Evolutionary conservation across 2,888 invertebrate genomes (phyloP).

Genomic region (Muschampia plurimacula): DNA sequence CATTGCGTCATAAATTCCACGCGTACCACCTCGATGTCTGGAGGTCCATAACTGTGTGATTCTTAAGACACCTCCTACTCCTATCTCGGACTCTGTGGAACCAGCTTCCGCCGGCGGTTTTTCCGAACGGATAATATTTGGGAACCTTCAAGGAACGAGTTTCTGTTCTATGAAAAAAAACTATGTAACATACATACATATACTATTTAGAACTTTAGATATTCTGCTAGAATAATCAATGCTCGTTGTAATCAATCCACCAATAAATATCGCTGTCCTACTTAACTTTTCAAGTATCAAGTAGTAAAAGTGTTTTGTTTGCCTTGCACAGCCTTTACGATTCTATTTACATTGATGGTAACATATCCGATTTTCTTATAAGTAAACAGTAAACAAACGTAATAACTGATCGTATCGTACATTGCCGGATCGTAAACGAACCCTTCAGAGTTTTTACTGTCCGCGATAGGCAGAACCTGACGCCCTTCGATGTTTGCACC

Average conservation of each 20-base stretch:
- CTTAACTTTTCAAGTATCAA: neutral
- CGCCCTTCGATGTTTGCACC: constrained; percentile 9
- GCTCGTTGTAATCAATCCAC: neutral
- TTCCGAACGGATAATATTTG: no score
- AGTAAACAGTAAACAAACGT: constrained; percentile 34
- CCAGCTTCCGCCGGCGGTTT: no score
- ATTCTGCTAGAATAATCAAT: no score
- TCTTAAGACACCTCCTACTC: no score
- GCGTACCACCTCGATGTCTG: no score
- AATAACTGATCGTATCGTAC: constrained; percentile 36
- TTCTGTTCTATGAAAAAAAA: no score
- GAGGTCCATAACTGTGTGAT: no score
- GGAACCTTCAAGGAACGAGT: no score
- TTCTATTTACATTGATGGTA: constrained; percentile 31
- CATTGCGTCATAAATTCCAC: no score
- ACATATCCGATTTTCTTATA: constrained; percentile 28
- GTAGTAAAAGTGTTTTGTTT: constrained; percentile 7
- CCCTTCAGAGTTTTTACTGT: constrained; percentile 26
- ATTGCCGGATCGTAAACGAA: constrained; percentile 25
- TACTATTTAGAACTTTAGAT: no score
- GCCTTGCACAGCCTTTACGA: constrained; percentile 22
- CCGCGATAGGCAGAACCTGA: constrained; percentile 20
- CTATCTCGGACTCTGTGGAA: no score
- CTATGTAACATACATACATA: no score
- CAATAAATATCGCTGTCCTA: neutral